Percentiles rank a stretch among this genome's conserved stretches.
Evolutionary conservation across 2,113 vertebrate genomes (phyloP).

Genomic region (Semnornis frantzii): DNA sequence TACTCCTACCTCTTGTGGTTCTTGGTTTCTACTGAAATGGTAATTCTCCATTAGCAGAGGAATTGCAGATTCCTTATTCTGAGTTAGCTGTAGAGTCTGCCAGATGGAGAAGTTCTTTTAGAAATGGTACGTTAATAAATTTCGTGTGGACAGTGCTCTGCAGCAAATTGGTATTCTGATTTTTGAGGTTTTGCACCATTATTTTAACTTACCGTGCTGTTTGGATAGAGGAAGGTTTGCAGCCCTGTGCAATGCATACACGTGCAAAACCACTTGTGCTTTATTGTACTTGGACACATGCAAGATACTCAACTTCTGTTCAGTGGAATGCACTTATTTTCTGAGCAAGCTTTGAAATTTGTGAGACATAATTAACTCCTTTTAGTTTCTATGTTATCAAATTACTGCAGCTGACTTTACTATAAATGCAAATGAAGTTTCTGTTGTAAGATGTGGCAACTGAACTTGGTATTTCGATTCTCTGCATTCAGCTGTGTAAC

Average conservation of each 20-base stretch:
- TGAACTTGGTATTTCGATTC: not conserved
- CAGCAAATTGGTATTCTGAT: not conserved
- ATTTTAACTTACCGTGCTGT: not conserved
- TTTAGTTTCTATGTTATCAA: not conserved
- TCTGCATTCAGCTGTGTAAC: not conserved
- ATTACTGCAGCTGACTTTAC: not conserved
- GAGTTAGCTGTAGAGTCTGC: not conserved
- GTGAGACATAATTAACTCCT: not conserved
- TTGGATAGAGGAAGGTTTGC: not conserved
- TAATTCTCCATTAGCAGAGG: not conserved
- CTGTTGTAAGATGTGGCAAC: not conserved
- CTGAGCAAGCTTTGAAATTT: not conserved
- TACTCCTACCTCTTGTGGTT: not conserved
- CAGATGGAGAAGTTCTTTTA: not conserved
- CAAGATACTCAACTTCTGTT: not conserved
- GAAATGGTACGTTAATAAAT: not conserved
- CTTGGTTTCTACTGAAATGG: not conserved
- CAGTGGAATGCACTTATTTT: not conserved
- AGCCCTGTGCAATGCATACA: rapidly evolving
- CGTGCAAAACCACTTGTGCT: not conserved
- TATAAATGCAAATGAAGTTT: not conserved
- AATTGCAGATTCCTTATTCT: not conserved
- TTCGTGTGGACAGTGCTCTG: not conserved
- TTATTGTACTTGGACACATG: not conserved
- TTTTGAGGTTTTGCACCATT: not conserved